Percentiles rank a stretch among this genome's conserved stretches.
phyloP scores from a whole-genome alignment of 2,113 vertebrate species.

The Podiceps cristatus region DNA sequence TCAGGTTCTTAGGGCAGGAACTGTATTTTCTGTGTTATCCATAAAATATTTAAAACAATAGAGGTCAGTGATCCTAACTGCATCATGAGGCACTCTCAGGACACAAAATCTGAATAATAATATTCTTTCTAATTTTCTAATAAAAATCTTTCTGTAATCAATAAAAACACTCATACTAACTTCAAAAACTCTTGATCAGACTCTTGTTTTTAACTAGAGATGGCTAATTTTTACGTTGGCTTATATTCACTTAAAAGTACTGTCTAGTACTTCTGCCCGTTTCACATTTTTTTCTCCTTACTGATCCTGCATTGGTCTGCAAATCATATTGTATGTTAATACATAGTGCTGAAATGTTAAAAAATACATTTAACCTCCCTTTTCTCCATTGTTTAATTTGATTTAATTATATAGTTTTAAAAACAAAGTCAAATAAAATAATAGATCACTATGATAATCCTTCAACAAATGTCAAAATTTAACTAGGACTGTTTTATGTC shows the following conservation, averaged over 20 bases:
- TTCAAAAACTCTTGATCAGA: neutral
- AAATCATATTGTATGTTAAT: neutral
- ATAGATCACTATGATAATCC: neutral
- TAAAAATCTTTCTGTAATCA: neutral
- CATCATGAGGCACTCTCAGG: neutral
- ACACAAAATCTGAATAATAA: neutral
- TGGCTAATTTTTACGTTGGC: neutral
- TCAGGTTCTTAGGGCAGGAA: neutral
- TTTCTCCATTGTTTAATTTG: neutral
- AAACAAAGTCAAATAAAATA: neutral
- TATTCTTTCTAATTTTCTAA: neutral
- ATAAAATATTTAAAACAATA: neutral
- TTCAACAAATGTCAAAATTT: neutral
- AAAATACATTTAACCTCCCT: neutral
- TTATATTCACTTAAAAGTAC: neutral
- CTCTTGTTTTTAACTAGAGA: neutral
- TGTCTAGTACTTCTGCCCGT: neutral
- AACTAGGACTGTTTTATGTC: neutral
- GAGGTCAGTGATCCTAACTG: neutral
- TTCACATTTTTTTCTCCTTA: neutral
- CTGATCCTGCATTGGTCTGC: neutral
- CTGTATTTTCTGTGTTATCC: accelerated
- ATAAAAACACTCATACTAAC: neutral
- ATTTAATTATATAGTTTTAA: neutral
- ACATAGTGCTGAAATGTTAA: neutral